phyloP scores from a whole-genome alignment of 1,140 invertebrate species.

The Leptopilina clavipes region DNA sequence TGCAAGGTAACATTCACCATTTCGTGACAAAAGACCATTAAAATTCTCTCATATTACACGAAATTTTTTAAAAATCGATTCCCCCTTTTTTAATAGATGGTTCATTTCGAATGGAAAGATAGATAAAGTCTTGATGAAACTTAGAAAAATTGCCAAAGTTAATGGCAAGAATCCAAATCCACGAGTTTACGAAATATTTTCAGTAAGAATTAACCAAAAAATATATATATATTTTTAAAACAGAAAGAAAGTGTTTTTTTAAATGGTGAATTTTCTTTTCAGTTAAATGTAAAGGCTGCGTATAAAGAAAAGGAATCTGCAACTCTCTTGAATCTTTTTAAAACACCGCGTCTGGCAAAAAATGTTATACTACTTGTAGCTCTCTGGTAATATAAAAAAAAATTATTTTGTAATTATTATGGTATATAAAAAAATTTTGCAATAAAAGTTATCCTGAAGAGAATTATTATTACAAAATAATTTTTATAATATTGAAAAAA shows the following conservation, averaged over 20 bases:
- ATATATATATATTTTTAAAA: not conserved
- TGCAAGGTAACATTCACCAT: slow-evolving; percentile 59
- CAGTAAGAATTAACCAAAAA: slow-evolving; percentile 57
- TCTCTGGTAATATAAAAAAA: slow-evolving; percentile 75
- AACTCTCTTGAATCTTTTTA: slow-evolving; percentile 77
- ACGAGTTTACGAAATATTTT: slow-evolving; percentile 61
- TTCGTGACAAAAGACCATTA: not conserved
- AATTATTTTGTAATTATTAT: too few species aligned
- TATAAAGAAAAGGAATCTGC: slow-evolving; percentile 65
- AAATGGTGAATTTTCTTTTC: slow-evolving; percentile 43
- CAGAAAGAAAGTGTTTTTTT: not conserved
- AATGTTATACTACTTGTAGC: slow-evolving; percentile 77
- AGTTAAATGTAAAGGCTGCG: slow-evolving; percentile 62
- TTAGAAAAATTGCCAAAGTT: slow-evolving; percentile 66
- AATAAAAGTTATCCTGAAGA: too few species aligned
- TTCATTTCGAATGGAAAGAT: slow-evolving; percentile 66
- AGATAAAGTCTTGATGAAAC: slow-evolving; percentile 66
- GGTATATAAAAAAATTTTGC: too few species aligned
- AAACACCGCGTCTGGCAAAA: slow-evolving; percentile 75
- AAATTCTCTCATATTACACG: too few species aligned
- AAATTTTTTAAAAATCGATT: too few species aligned
- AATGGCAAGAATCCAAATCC: slow-evolving; percentile 63
- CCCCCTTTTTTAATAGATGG: slow-evolving; percentile 63
- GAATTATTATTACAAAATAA: too few species aligned
- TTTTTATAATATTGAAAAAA: too few species aligned